A percentile compares a stretch with the other conserved stretches of the same genome.
phyloP scores from a whole-genome alignment of 2,113 vertebrate genomes.

The Ivindomyrus marchei region DNA sequence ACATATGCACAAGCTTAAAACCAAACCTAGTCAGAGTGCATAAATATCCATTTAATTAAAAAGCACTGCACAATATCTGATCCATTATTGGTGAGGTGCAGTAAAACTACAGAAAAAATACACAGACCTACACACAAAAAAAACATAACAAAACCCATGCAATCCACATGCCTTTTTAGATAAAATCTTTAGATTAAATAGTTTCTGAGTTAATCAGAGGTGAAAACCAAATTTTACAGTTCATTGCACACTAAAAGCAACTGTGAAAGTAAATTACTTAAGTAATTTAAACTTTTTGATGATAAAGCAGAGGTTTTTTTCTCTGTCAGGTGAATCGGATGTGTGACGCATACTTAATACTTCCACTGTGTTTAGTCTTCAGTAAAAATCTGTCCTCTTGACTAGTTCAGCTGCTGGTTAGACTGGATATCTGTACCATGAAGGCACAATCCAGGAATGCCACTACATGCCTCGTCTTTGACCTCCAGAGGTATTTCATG shows the following conservation, averaged over 20 bases:
- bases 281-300: constrained; percentile 7
- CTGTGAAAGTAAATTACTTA: constrained; percentile 5
- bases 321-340: neutral
- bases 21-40: neutral
- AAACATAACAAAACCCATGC: neutral
- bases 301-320: neutral
- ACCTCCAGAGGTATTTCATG: neutral
- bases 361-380: neutral
- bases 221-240: constrained; percentile 5
- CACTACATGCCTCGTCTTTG: neutral
- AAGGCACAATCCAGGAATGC: neutral
- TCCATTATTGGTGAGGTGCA: neutral
- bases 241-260: neutral
- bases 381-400: neutral
- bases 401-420: neutral
- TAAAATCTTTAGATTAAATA: neutral
- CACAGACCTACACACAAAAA: neutral
- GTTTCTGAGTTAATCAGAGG: neutral
- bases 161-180: neutral
- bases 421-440: neutral
- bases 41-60: neutral
- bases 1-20: neutral
- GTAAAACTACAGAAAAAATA: neutral
- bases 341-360: neutral
- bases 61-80: neutral